These are phyloP conservation scores for Cryptocheilus praepositus DNA, from an alignment of 2,888 invertebrate genomes.

Conservation along the genomic window DNA sequence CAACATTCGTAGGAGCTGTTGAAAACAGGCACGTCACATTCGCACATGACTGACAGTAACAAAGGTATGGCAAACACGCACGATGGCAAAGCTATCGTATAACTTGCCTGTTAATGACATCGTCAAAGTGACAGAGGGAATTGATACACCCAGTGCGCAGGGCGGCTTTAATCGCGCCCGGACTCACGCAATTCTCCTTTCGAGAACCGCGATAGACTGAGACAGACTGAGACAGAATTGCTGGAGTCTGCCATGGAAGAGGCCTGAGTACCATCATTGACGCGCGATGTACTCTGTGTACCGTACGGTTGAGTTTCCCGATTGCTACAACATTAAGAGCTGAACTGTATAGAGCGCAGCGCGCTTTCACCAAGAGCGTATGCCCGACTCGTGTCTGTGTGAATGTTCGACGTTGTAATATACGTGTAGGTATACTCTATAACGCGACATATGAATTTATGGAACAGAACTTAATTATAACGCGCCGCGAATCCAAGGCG, in stretches of 20 bases:
- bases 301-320: conserved; percentile 38
- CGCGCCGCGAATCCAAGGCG: no score
- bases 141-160: conserved; percentile 37
- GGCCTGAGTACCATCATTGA: conserved; percentile 37
- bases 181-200: conserved; percentile 38
- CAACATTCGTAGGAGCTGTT: no score
- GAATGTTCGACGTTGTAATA: no score
- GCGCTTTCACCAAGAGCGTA: conserved; percentile 5
- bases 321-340: conserved; percentile 40
- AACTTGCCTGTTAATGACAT: conserved; percentile 38
- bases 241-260: conserved; percentile 35
- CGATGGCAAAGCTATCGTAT: background rate
- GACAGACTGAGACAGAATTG: conserved; percentile 11
- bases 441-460: no score
- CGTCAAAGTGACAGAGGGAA: conserved; percentile 51
- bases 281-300: conserved; percentile 38
- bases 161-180: conserved; percentile 43
- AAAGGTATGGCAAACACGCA: no score
- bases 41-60: no score
- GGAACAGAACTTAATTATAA: no score
- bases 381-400: no score
- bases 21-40: no score
- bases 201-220: conserved; percentile 22
- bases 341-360: conserved; percentile 19
- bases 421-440: no score